Conservation (phyloP, 2,797 vertebrate species). For the Hemibagrus guttatus region DNA sequence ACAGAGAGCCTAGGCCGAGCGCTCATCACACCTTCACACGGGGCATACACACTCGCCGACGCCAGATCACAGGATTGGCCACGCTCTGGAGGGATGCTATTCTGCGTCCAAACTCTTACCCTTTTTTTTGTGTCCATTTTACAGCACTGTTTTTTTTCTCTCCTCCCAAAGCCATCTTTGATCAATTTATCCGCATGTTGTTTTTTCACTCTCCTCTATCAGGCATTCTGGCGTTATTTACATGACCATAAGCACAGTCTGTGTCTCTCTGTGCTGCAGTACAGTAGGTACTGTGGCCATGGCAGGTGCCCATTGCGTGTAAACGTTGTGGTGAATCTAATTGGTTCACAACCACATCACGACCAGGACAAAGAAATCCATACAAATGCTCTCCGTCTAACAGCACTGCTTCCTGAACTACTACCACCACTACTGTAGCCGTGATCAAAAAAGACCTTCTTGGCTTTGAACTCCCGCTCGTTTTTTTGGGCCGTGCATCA, state of each 20-base stretch:
- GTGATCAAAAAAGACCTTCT: conserved; percentile 72
- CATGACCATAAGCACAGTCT: conserved; percentile 45
- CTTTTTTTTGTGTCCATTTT: conserved; percentile 23
- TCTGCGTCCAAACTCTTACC: neutral
- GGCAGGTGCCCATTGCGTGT: conserved; percentile 13
- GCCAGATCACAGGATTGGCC: conserved; percentile 13
- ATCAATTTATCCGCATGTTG: conserved; percentile 7
- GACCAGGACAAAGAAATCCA: conserved; percentile 63
- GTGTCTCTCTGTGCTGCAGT: conserved; percentile 15
- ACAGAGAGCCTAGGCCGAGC: conserved; percentile 66
- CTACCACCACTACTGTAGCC: conserved; percentile 62
- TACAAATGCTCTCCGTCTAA: conserved; percentile 47
- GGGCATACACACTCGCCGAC: neutral
- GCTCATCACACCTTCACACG: conserved; percentile 38
- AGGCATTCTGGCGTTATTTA: conserved; percentile 30
- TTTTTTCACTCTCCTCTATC: conserved; percentile 20
- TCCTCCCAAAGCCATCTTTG: conserved; percentile 32
- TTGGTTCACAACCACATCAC: conserved; percentile 50
- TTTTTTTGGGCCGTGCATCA: conserved; percentile 69
- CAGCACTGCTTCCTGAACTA: conserved; percentile 56
- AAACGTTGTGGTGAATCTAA: conserved; percentile 54
- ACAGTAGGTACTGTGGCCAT: neutral
- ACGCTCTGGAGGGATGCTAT: conserved; percentile 22
- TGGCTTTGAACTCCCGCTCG: conserved; percentile 68
- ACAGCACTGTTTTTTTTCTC: neutral